Evolutionary conservation across 2,113 vertebrate genomes (phyloP).

Genomic region (Castor canadensis): DNA sequence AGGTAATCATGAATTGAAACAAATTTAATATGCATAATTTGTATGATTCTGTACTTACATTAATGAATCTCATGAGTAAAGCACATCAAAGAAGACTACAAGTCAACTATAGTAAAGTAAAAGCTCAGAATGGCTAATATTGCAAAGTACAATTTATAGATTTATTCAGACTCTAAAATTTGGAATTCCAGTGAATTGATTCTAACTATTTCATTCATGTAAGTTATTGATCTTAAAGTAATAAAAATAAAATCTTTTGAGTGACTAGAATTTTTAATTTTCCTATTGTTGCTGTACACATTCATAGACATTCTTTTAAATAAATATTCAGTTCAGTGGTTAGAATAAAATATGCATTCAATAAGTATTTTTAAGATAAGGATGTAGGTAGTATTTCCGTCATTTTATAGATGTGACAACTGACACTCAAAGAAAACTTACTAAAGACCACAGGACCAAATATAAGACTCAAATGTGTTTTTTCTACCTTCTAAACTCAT

Average conservation of each 20-base stretch:
- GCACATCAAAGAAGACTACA: neutral
- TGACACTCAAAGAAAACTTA: slow-evolving; percentile 53
- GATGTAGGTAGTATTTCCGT: slow-evolving; percentile 45
- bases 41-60: neutral
- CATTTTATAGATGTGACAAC: slow-evolving; percentile 62
- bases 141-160: neutral
- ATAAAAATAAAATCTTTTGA: slow-evolving; percentile 39
- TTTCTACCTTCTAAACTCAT: slow-evolving; percentile 58
- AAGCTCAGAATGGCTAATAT: neutral
- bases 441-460: slow-evolving; percentile 52
- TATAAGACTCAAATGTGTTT: slow-evolving; percentile 58
- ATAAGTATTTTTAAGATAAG: slow-evolving; percentile 57
- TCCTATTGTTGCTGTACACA: neutral
- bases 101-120: neutral
- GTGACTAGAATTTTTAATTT: too few species aligned
- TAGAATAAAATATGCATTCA: slow-evolving; percentile 45
- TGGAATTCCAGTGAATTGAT: neutral
- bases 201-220: neutral
- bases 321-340: neutral
- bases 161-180: neutral
- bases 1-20: neutral
- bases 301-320: neutral
- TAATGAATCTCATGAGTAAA: neutral
- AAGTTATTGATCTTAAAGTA: slow-evolving; percentile 30
- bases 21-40: neutral